Base-by-base conservation (phyloP, 2,888 invertebrate genomes). In the Pheosia gnoma region DNA sequence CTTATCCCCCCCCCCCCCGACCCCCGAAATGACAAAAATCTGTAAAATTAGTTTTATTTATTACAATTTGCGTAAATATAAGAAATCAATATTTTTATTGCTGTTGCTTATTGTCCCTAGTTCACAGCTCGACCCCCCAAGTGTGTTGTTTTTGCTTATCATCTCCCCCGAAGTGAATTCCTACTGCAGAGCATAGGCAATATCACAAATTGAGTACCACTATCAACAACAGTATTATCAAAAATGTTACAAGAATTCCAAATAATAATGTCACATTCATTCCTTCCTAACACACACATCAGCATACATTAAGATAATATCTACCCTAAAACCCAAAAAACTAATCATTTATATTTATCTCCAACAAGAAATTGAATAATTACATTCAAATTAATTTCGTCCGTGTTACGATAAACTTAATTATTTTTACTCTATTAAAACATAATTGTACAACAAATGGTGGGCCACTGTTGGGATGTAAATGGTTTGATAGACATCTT, bases 401-500 rank as follows among this genome's bases (percentile, higher is more conserved):
- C 70, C 72, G 71, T 54, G 51, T 45, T 52, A 57, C 53, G 55
- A 58, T 62, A 60, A 59, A 54, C 59, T 61, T 62, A 68, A 68
- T 66, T 66, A 61, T 62, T 66, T 66, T 60, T 45, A 56, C 43
- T 60, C 57, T 56, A 54, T 62, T 41, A 5, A 9, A 55, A 62
- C 38, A 57, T 54, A 59, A 61, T 65, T 61, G 79, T 67, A 63
- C 76, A 77, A 77, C 78, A 78, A 81, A 81, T 81, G 79, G 72
- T 47, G 65, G 66, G 67, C 68, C 62, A 63, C 67, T 66, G 62
- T 55, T 54, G 56, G 36, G 47, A 70, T 69, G 69, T 63, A 67
- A 68, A 76, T 71, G 67, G 63, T 56, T 63, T 60, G 75, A 77
- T 76, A 60, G 64, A 66, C 67, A 76, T 72, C 74, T 69, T 8